Conservation (phyloP, 2,113 vertebrate species). For the Dipodomys stephensi region DNA sequence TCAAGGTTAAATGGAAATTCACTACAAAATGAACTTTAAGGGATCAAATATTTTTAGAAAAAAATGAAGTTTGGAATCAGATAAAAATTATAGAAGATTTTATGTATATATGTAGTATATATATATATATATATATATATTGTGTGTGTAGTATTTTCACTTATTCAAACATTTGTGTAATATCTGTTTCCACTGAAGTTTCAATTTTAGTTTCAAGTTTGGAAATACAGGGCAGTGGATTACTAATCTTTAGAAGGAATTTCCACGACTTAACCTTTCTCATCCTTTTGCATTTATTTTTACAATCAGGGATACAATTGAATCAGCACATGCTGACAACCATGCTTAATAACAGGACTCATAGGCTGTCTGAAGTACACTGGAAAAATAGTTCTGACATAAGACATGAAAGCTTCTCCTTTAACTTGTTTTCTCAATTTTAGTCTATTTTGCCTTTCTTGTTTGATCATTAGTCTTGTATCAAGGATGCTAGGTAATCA, state of each 20-base stretch:
- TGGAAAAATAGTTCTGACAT: slow-evolving; percentile 50
- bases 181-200: slow-evolving; percentile 6
- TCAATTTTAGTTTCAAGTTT: slow-evolving; percentile 48
- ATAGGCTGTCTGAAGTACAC: not conserved
- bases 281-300: not conserved
- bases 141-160: not conserved
- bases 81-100: not conserved
- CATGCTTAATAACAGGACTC: not conserved
- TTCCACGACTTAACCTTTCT: slow-evolving; percentile 35
- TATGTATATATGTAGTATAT: not conserved
- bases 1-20: slow-evolving; percentile 3
- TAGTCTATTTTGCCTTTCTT: slow-evolving; percentile 63
- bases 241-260: slow-evolving; percentile 35
- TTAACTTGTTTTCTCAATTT: slow-evolving; percentile 40
- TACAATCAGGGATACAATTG: slow-evolving; percentile 55
- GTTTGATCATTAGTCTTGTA: slow-evolving; percentile 58
- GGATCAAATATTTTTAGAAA: not conserved
- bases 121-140: too few species aligned
- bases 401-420: not conserved
- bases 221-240: slow-evolving; percentile 44
- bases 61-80: not conserved
- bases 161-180: not conserved
- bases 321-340: slow-evolving; percentile 46
- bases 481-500: slow-evolving; percentile 64
- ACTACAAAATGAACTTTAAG: not conserved